These are phyloP conservation scores for Molorchus minor DNA, from an alignment of 2,888 invertebrate genomes.

Conservation along the genomic window DNA sequence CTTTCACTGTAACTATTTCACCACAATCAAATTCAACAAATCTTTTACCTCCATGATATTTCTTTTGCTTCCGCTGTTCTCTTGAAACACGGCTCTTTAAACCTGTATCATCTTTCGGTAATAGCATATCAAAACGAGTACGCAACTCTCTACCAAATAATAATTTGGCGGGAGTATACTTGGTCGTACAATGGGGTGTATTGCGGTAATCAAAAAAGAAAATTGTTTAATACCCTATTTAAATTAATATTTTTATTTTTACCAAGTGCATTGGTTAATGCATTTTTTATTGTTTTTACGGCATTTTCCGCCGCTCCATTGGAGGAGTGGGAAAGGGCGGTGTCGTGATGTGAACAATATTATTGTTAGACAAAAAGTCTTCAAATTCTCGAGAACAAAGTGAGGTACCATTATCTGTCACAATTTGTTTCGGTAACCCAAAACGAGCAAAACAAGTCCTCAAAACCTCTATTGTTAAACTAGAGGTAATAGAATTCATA, in stretches of 20 bases:
- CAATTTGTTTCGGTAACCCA: neutral
- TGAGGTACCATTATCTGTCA: neutral
- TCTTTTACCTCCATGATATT: too few species aligned
- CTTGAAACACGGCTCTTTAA: too few species aligned
- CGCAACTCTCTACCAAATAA: too few species aligned
- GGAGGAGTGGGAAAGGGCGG: neutral
- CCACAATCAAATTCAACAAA: too few species aligned
- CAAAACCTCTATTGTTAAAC: neutral
- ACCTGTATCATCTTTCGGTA: too few species aligned
- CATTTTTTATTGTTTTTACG: neutral
- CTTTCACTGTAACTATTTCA: too few species aligned
- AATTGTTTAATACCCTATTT: neutral
- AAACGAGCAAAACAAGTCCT: neutral
- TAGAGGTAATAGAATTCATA: neutral
- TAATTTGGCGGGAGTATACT: too few species aligned
- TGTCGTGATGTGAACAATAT: neutral
- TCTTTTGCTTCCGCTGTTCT: too few species aligned
- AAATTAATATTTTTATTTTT: neutral
- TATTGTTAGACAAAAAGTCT: neutral
- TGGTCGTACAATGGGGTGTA: neutral
- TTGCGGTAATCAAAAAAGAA: neutral
- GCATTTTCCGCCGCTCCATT: neutral
- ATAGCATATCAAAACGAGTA: too few species aligned
- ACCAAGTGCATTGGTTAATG: too few species aligned
- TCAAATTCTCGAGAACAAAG: neutral